Evolutionary conservation across 2,113 vertebrate species (phyloP), one percentile per base, ranked within the genome.

Genomic region (Desmodus rotundus): DNA sequence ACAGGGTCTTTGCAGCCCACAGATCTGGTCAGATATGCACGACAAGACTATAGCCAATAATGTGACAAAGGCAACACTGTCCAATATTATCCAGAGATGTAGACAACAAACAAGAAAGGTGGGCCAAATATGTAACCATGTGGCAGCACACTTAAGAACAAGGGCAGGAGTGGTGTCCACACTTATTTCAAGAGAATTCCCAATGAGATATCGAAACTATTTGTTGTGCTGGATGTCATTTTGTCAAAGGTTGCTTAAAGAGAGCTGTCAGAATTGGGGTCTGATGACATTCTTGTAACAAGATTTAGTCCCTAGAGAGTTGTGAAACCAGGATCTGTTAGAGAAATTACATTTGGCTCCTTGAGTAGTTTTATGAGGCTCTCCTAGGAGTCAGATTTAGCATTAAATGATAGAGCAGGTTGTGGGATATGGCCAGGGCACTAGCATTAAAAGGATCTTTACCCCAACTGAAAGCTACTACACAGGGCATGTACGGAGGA

Each of bases 211-310:
- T 80, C 92, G 80, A 85, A 97, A 93, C 94, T 63, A 84, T 73
- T 78, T 95, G 70, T 92, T 95, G 93, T 81, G 74, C 91, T 80
- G 50, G 45, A 63, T 95, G 80, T 95, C 83, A 96, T 83, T 95
- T 93, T 87, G 86, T 76, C 87, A 93, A 91, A 93, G 72, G 54
- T 68, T 97, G 89, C 84, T 88, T 92, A 92, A 96, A 96, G 95
- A 88, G 87, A 94, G 58, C 82, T 96, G 87, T 93, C 83, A 89
- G 41, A 52, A 95, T 28, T 94, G 41, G 74, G 61, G 68, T 78
- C 81, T 73, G 61, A 96, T 65, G 72, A 87, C 92, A 96, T 96
- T 96, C 54, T 61, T 96, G 87, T 86, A 96, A 92, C 67, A 87
- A 91, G 70, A 90, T 89, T 93, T 95, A 94, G 76, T 68, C 89